A percentile compares a stretch with the other conserved stretches of the same genome.
Evolutionary conservation across 2,797 vertebrate species (phyloP).

Genomic region (Oreochromis grahami): DNA sequence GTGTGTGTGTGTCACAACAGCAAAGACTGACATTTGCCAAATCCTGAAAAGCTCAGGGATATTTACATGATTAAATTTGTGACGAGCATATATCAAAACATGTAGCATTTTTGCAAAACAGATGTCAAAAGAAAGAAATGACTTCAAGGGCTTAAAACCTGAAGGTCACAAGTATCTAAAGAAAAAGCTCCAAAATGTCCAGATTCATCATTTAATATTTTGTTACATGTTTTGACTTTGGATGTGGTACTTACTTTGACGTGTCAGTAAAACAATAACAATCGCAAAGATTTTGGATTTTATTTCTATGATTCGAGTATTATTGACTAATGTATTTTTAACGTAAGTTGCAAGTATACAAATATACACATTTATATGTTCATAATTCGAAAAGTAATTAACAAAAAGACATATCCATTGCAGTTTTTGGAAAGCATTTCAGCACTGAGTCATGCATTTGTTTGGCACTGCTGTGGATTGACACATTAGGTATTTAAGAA

Average conservation of each 20-base stretch:
- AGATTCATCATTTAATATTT: neutral
- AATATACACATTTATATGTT: neutral
- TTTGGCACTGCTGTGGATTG: neutral
- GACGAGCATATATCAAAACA: neutral
- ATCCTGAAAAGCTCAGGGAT: slow-evolving; percentile 26
- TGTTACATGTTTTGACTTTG: neutral
- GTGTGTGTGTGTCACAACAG: slow-evolving; percentile 13
- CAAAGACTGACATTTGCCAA: slow-evolving; percentile 37
- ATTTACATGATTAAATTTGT: slow-evolving; percentile 22
- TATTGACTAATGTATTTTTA: neutral
- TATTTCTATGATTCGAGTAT: neutral
- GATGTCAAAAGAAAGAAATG: slow-evolving; percentile 22
- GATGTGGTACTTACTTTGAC: neutral
- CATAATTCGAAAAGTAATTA: neutral
- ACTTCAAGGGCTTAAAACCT: slow-evolving; percentile 18
- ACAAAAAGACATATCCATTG: neutral
- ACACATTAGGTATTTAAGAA: neutral
- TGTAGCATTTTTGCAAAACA: neutral
- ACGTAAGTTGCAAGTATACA: neutral
- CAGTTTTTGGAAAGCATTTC: neutral
- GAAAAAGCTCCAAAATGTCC: neutral
- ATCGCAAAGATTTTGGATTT: neutral
- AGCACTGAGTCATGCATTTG: neutral
- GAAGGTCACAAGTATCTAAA: slow-evolving; percentile 12
- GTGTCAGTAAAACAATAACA: neutral